Base-by-base conservation (phyloP, 2,888 invertebrate species). In the Melikaiella ostensackeni region DNA sequence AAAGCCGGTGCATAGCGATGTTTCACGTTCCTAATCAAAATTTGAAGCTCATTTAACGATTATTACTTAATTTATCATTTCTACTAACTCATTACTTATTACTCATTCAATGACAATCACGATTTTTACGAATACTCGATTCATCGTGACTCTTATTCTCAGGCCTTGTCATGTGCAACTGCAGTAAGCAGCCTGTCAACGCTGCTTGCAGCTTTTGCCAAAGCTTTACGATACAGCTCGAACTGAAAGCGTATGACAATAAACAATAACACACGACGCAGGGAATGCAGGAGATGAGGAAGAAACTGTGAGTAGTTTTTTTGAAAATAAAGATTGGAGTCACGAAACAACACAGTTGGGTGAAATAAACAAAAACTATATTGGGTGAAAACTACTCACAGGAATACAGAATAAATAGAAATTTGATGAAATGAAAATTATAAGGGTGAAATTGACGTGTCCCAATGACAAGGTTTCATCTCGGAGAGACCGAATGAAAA, bases 1-100 rank as follows among this genome's bases (percentile, higher is more conserved):
- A 75, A 84, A 83, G 84, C 84, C 76, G 75, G 82, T 83, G 81
- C 82, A 82, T 77, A 80, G 80, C 78, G 61, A 84, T 80, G 61
- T 76, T 70, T 55, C 70, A 70, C 46, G 70, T 70, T 70, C 70
- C 27, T 27, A 59, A 59, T 11, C 42, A 50, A 27, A 33, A 50
- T 70, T 50, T 13, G 0, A 50, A 70, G 70, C 70, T 50, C 3
- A 46, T 13, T 50, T 21, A 21, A 70, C 27, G 6, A 70, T 21
- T 63, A 63, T 50, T 70, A 46, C 33, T 70, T 46, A 46, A 70
- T 9, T 30, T 50, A 42, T 33, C n/a, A 70, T 50, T n/a, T 13
- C 59, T 59, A 59, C 55, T 21, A 13, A 27, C 21, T 59, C 5
- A 59, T 27, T 27, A 59, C 59, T 59, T 13, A 59, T 27, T 59